These are phyloP conservation scores for Sisyra nigra DNA, from an alignment of 2,888 invertebrate species.

Conservation along the genomic window DNA sequence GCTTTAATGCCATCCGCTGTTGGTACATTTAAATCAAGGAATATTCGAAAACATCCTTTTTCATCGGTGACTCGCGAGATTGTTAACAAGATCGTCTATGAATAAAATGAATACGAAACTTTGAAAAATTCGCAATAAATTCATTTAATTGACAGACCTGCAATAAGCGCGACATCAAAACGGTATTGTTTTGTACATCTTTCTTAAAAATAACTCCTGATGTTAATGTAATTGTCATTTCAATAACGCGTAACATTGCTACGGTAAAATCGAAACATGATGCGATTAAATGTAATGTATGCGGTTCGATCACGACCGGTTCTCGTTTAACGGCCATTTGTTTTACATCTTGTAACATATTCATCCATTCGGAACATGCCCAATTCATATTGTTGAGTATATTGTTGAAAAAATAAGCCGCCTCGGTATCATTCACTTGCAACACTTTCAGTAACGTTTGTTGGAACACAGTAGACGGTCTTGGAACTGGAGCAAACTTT, in stretches of 20 bases:
- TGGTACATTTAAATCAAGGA: slow-evolving; percentile 3
- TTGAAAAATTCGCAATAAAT: too few relatives aligned
- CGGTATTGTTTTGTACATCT: slow-evolving; percentile 5
- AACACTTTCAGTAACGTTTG: neutral
- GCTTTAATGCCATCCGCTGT: slow-evolving; percentile 2
- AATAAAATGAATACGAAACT: neutral
- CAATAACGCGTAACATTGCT: slow-evolving; percentile 6
- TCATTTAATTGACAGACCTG: slow-evolving; percentile 1
- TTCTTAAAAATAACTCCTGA: neutral
- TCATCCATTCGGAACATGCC: slow-evolving; percentile 4
- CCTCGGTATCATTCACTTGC: neutral
- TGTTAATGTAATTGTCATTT: slow-evolving; percentile 1
- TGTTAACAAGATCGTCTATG: slow-evolving; percentile 3
- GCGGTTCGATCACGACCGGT: slow-evolving; percentile 4
- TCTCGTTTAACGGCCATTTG: slow-evolving; percentile 1
- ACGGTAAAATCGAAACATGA: slow-evolving; percentile 6
- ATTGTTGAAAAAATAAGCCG: slow-evolving; percentile 2
- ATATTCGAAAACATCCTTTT: slow-evolving; percentile 5
- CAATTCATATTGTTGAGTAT: slow-evolving; percentile 7
- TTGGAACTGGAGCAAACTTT: slow-evolving; percentile 1
- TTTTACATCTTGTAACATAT: slow-evolving; percentile 6
- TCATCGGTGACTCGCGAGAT: slow-evolving; percentile 2
- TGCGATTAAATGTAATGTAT: neutral
- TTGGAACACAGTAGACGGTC: neutral
- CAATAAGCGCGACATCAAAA: slow-evolving; percentile 2